Evolutionary conservation across 2,797 vertebrate genomes (phyloP).

Genomic region (Amblyopsis hoosieri): DNA sequence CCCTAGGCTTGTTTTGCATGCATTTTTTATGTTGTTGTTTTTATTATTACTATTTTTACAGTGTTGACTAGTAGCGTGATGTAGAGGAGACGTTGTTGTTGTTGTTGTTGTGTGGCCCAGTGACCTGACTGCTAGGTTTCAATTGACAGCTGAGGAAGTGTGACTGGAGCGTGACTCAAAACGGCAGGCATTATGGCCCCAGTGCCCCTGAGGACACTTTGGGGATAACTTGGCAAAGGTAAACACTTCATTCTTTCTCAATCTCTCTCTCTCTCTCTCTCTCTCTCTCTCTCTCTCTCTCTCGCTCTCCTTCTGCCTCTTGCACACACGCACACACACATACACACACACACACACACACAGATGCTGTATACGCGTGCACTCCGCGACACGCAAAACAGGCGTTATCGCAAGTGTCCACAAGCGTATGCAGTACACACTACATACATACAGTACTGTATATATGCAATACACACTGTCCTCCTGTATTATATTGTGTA

Average conservation of each 20-base stretch:
- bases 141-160: slow-evolving; percentile 99
- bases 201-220: slow-evolving; percentile 99
- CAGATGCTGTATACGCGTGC: slow-evolving; percentile 15
- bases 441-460: too few species aligned
- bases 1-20: slow-evolving; percentile 56
- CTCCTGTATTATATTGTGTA: too few species aligned
- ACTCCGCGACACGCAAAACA: neutral
- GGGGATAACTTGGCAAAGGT: slow-evolving; percentile 99
- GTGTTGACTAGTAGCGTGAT: slow-evolving; percentile 69
- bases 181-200: slow-evolving; percentile 99
- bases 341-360: slow-evolving; percentile 3
- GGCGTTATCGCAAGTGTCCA: neutral
- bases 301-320: slow-evolving; percentile 23
- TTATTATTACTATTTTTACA: slow-evolving; percentile 4
- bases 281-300: slow-evolving; percentile 20
- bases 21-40: slow-evolving; percentile 38
- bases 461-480: neutral
- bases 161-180: slow-evolving; percentile 99
- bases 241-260: slow-evolving; percentile 99
- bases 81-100: slow-evolving; percentile 41
- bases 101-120: slow-evolving; percentile 96
- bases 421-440: neutral
- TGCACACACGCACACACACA: neutral
- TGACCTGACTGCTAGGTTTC: slow-evolving; percentile 99
- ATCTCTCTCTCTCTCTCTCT: neutral